Base-by-base conservation (phyloP, 2,797 vertebrate species). In the Oreochromis grahami region DNA sequence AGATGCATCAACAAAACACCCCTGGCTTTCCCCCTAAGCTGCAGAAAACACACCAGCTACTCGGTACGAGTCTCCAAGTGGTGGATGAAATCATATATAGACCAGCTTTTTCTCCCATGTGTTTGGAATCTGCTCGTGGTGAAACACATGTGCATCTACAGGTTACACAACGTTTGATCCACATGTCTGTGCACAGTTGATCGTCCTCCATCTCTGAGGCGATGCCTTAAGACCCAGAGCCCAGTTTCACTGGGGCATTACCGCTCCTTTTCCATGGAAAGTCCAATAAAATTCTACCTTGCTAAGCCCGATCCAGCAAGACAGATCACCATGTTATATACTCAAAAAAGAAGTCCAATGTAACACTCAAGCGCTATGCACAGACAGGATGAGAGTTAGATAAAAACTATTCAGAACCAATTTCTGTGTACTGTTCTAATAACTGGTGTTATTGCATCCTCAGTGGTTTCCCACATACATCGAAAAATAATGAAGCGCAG, bases 191-290 rank as follows among this genome's bases (percentile, higher is more conserved):
- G 58, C 77, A 58, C 70, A 24, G 45, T 48, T 83, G 81, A 86
- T 79, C 55, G 32, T 52, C 34, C 34, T 70, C 51, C 2, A n/a
- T 84, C 78, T 84, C 86, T 0, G 14, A 83, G 84, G 58, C 2
- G 19, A 80, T 81, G 81, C 60, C 77, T 78, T 81, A 52, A 86
- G 84, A 84, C 83, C 77, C 70, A 70, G 48, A 91, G 87, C 86
- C 82, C 51, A 8, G 82, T 80, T 53, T 89, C 81, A 87, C 76
- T 1, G 55, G 85, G 82, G 80, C 78, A 88, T 92, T 84, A 83
- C 87, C 91, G 58, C 86, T 87, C 78, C 84, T 90, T 93, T 90
- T 89, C 90, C 91, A 89, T 87, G 87, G 86, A 92, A 94, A 94
- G 87, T 84, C 87, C 89, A 93, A 92, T 91, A 85, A 85, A 72